Evolutionary conservation across 2,113 vertebrate genomes (phyloP).

Genomic region (Microtus montanus): DNA sequence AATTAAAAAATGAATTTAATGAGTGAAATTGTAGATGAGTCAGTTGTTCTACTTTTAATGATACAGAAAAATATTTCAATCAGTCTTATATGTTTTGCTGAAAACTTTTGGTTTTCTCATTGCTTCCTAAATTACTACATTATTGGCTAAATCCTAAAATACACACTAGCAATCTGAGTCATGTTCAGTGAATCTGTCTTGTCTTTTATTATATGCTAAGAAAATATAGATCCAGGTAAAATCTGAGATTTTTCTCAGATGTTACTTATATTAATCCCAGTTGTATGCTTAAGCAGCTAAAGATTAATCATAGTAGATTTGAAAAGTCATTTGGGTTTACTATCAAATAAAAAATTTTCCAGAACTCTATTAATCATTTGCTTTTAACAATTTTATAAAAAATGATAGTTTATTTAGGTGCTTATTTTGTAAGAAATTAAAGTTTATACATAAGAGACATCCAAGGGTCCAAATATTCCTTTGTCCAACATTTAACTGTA

Average conservation of each 20-base stretch:
- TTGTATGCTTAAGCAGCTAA: not conserved
- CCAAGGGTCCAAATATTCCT: not conserved
- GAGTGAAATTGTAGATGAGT: not conserved
- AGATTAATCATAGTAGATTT: not conserved
- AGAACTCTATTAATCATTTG: not conserved
- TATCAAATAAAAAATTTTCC: not conserved
- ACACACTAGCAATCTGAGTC: not conserved
- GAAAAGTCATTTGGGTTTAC: not conserved
- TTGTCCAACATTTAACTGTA: not conserved
- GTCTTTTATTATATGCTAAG: not conserved
- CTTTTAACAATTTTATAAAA: not conserved
- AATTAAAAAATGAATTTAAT: constrained; percentile 11
- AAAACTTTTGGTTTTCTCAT: not conserved
- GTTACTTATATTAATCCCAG: not conserved
- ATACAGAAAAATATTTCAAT: not conserved
- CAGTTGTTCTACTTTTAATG: not conserved
- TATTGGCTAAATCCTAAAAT: not conserved
- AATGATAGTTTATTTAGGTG: not conserved
- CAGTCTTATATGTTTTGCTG: not conserved
- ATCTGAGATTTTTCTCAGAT: not conserved
- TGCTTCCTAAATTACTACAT: not conserved
- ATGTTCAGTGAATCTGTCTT: not conserved
- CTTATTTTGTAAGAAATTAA: not conserved
- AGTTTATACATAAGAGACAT: not conserved
- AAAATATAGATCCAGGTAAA: not conserved